A percentile compares a stretch with the other conserved stretches of the same genome.
phyloP scores from a whole-genome alignment of 2,113 vertebrate genomes.

The Chaetura pelagica region DNA sequence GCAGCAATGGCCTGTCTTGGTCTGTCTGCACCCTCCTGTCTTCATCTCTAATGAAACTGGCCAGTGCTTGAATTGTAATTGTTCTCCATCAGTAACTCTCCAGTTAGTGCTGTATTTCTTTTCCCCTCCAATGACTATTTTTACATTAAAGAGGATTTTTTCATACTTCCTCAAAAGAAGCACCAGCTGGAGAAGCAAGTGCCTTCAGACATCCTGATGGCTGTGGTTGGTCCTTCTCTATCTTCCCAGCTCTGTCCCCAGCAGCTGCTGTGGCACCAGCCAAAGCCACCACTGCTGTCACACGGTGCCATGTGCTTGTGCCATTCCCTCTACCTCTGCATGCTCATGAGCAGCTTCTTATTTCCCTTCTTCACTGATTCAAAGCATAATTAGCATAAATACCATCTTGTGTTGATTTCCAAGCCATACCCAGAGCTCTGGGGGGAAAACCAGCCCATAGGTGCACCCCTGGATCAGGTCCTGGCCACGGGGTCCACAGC shows the following conservation, averaged over 20 bases:
- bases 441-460: not conserved
- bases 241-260: not conserved
- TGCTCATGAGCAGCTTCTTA: not conserved
- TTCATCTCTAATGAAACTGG: not conserved
- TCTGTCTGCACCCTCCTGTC: fast-evolving
- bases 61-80: not conserved
- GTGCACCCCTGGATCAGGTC: fast-evolving
- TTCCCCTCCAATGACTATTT: not conserved
- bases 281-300: not conserved
- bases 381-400: not conserved
- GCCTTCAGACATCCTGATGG: too few relatives aligned
- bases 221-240: not conserved
- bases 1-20: not conserved
- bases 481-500: fast-evolving
- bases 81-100: not conserved
- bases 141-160: not conserved
- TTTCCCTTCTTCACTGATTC: not conserved
- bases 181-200: not conserved
- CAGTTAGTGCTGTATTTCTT: not conserved
- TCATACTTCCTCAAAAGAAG: not conserved
- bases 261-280: not conserved
- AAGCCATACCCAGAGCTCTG: not conserved
- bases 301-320: fast-evolving
- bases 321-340: fast-evolving
- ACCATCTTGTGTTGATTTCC: not conserved